Conservation (phyloP, 1,140 invertebrate species). For the Agraylea sexmaculata region DNA sequence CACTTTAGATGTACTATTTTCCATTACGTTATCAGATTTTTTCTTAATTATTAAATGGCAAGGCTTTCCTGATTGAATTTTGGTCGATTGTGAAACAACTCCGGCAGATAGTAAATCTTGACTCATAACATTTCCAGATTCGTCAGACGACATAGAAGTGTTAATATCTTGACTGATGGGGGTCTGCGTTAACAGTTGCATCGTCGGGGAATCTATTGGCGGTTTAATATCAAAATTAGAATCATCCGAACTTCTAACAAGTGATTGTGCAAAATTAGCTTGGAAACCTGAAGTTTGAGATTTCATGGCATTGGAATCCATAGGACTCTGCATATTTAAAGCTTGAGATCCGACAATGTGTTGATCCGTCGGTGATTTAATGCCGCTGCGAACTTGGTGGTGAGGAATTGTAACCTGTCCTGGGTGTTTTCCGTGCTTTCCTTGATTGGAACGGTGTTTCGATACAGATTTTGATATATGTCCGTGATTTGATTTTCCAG, state of each 20-base stretch:
- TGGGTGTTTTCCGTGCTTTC: constrained; percentile 15
- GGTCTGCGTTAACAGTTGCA: constrained; percentile 32
- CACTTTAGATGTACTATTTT: constrained; percentile 25
- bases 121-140: neutral
- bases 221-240: constrained; percentile 32
- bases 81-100: constrained; percentile 23
- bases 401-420: constrained; percentile 19
- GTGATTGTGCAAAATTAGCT: constrained; percentile 35
- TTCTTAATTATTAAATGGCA: constrained; percentile 36
- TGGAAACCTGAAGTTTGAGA: constrained; percentile 26
- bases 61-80: constrained; percentile 28
- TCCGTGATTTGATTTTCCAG: constrained; percentile 15
- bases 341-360: constrained; percentile 19
- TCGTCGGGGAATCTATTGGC: constrained; percentile 32
- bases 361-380: constrained; percentile 19
- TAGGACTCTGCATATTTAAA: constrained; percentile 15
- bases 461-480: constrained; percentile 16
- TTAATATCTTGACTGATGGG: constrained; percentile 29
- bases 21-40: constrained; percentile 26
- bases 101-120: constrained; percentile 22
- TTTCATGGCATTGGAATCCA: constrained; percentile 14
- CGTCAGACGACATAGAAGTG: constrained; percentile 17
- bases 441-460: constrained; percentile 17
- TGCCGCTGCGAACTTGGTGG: constrained; percentile 20
- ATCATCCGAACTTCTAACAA: constrained; percentile 29